Percentiles rank a stretch among this genome's conserved stretches.
Evolutionary conservation across 2,888 invertebrate genomes (phyloP).

Genomic region (Encarsia formosa): DNA sequence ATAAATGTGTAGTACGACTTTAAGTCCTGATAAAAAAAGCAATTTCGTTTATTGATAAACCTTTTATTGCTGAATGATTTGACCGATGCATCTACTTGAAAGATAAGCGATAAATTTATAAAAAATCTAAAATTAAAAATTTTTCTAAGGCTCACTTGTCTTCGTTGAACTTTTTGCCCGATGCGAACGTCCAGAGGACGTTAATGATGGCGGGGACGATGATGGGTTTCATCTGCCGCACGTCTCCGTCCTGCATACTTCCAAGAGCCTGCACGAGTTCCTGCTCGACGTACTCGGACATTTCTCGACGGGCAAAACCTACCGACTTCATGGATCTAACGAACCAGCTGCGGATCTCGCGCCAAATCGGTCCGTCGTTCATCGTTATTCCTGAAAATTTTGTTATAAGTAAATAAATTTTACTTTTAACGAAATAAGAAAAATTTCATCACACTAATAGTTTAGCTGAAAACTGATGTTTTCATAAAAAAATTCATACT

Average conservation of each 20-base stretch:
- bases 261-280: constrained; percentile 54
- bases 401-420: no score
- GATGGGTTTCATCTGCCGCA: constrained; percentile 39
- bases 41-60: no score
- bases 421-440: no score
- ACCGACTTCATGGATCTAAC: constrained; percentile 55
- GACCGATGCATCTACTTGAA: no score
- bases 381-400: constrained; percentile 64
- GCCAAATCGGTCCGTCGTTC: constrained; percentile 59
- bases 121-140: no score
- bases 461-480: no score
- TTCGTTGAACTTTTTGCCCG: constrained; percentile 47
- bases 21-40: no score
- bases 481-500: no score
- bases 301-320: constrained; percentile 57
- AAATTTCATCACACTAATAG: no score
- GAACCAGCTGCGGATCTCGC: constrained; percentile 57
- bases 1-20: no score
- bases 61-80: no score
- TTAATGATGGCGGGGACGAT: constrained; percentile 61
- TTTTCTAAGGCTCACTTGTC: constrained; percentile 9
- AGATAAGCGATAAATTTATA: no score
- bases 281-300: constrained; percentile 56
- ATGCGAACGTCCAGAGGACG: constrained; percentile 62
- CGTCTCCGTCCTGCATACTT: constrained; percentile 37